phyloP scores from a whole-genome alignment of 2,113 vertebrate species.

The Indri indri region DNA sequence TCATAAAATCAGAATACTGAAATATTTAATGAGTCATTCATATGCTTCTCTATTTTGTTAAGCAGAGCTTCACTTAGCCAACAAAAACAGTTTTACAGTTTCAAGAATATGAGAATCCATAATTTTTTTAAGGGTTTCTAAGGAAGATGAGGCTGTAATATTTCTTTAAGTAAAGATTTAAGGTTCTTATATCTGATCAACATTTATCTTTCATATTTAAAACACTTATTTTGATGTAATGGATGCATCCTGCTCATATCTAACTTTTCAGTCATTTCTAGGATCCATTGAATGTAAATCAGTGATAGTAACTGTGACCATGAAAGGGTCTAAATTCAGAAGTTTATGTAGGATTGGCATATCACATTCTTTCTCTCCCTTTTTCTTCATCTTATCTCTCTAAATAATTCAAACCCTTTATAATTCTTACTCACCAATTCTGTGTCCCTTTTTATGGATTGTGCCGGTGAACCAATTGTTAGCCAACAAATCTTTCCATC shows the following conservation, averaged over 20 bases:
- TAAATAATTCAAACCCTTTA: not conserved
- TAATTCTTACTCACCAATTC: not conserved
- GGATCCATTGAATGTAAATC: not conserved
- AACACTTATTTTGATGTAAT: not conserved
- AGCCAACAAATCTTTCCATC: not conserved
- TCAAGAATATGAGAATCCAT: not conserved
- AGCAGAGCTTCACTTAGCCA: not conserved
- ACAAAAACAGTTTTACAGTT: not conserved
- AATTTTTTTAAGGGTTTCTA: not conserved
- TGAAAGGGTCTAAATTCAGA: not conserved
- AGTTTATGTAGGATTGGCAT: not conserved
- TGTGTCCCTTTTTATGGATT: not conserved
- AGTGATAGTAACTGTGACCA: not conserved
- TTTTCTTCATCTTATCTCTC: not conserved
- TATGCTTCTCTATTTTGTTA: not conserved
- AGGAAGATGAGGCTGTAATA: not conserved
- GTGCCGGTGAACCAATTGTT: not conserved
- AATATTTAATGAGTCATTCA: not conserved
- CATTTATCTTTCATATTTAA: not conserved
- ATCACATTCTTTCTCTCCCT: not conserved
- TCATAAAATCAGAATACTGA: not conserved
- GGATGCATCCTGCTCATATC: too few relatives aligned
- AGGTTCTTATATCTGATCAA: not conserved
- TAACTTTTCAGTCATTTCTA: not conserved
- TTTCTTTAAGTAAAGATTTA: not conserved